Percentiles rank a stretch among this genome's conserved stretches.
These are phyloP conservation scores for Notoglanidium macrostoma DNA, from an alignment of 2,797 vertebrate genomes.

Conservation along the genomic window DNA sequence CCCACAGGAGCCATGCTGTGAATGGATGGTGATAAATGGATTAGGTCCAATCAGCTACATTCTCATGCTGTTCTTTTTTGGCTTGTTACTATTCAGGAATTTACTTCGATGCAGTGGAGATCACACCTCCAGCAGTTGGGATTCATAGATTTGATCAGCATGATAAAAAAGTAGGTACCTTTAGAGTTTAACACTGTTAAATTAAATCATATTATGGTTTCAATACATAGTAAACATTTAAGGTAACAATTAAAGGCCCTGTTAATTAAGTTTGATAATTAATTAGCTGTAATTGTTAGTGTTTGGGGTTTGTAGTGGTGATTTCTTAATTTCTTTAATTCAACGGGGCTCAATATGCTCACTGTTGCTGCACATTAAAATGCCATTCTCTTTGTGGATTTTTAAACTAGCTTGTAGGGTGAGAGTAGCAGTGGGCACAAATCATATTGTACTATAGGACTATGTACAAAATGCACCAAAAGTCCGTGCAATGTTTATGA, in stretches of 20 bases:
- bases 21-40: slow-evolving; percentile 23
- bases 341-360: background rate
- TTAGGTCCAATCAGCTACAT: background rate
- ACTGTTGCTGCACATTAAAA: background rate
- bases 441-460: background rate
- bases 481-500: background rate
- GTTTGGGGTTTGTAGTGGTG: background rate
- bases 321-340: background rate
- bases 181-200: background rate
- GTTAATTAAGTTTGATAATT: background rate
- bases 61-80: slow-evolving; percentile 24
- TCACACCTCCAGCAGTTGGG: slow-evolving; percentile 84
- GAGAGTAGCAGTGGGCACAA: background rate
- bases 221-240: background rate
- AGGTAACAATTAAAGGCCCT: no score
- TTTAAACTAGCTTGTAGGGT: background rate
- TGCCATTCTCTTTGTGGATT: background rate
- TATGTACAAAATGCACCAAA: background rate
- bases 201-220: background rate
- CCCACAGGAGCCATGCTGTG: slow-evolving; percentile 28
- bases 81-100: slow-evolving; percentile 77
- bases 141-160: slow-evolving; percentile 80
- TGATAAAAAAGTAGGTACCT: slow-evolving; percentile 72
- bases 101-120: slow-evolving; percentile 94
- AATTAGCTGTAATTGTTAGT: background rate